Evolutionary conservation across 1,140 invertebrate genomes (phyloP), one percentile per base, ranked within the genome.

Genomic region (Drosophila burlai): DNA sequence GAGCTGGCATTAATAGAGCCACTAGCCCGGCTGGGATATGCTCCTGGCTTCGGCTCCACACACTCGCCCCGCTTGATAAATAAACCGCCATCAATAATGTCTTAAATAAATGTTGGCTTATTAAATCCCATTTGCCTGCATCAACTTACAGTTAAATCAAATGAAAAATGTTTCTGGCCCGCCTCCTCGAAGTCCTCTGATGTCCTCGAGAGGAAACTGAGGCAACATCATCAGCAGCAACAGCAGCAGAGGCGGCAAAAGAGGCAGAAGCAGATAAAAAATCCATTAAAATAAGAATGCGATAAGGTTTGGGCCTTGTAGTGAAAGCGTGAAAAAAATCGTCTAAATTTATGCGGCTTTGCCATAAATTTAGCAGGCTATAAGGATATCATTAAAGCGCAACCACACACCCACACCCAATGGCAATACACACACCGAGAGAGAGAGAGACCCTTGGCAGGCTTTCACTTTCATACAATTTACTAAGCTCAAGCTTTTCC

Each of bases 271-370:
- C 68, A 69, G 86, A 91, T 91, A 91, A 91, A 91, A 91, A 91
- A 91, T 91, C 86, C 86, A 91, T 91, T 91, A 91, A 91, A 91
- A 91, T 91, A 91, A 91, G 85, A 91, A 86, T 83, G 75, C 79
- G 85, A 90, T 90, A 90, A 90, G 86, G 82, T 77, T 76, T 45
- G 47, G 57, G 72, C 71, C 83, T 83, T 76, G 63, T 80, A 89
- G 84, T 87, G 85, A 86, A 81, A 89, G 82, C 82, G 79, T 91
- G 82, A 91, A 90, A 90, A 66, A 89, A 84, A 85, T 69, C 79
- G 74, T 80, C 85, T 67, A 89, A 90, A 89, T 90, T 81, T 90
- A 89, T 89, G 85, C 85, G 75, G 85, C 85, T 89, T 89, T 90
- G 81, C 85, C 85, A 89, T 89, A 89, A 89, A 89, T 89, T 87